These are phyloP conservation scores for Porites divaricata DNA, from an alignment of 92 coral and sea anemone genomes.

Conservation along the genomic window DNA sequence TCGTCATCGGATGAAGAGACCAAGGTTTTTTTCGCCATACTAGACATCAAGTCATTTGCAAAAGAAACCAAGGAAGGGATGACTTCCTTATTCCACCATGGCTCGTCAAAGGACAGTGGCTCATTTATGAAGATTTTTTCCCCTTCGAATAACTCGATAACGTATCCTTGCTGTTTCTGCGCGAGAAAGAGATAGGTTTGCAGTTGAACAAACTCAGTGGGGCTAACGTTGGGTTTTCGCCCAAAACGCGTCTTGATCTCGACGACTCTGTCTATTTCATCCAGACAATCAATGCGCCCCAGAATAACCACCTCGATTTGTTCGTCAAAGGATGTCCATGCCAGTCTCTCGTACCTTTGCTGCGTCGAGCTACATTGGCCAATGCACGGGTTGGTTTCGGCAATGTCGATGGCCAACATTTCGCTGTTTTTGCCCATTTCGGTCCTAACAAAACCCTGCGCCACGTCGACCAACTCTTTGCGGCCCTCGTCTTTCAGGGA, in stretches of 20 bases:
- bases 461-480: not conserved
- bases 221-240: not conserved
- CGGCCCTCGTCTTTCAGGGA: not conserved
- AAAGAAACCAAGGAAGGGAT: not conserved
- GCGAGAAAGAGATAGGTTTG: conserved; percentile 24
- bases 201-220: not conserved
- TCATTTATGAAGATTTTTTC: not conserved
- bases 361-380: conserved; percentile 3
- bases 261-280: not conserved
- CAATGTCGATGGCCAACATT: not conserved
- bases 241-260: conserved; percentile 20
- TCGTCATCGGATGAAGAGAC: not conserved
- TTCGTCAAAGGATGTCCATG: not conserved
- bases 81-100: conserved; percentile 13
- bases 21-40: not conserved
- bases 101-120: not conserved
- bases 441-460: not conserved
- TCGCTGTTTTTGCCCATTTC: conserved; percentile 30
- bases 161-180: not conserved
- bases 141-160: not conserved
- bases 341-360: not conserved
- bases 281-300: conserved; percentile 15
- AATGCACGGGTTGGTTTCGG: not conserved
- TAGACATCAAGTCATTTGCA: conserved; percentile 1
- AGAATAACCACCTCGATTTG: not conserved